phyloP scores from a whole-genome alignment of 2,113 vertebrate genomes.

The Pantherophis guttatus region DNA sequence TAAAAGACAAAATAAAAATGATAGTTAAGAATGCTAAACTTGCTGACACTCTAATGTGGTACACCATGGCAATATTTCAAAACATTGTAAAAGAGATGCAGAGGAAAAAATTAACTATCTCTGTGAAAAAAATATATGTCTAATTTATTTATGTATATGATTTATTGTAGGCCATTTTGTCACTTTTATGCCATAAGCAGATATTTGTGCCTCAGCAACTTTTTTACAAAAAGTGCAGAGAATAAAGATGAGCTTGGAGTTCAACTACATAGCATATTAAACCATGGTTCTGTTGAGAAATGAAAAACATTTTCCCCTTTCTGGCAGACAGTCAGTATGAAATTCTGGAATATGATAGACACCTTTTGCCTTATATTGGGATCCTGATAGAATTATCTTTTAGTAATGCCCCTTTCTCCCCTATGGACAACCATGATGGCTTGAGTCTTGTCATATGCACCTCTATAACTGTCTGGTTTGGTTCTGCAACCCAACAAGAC shows the following conservation, averaged over 20 bases:
- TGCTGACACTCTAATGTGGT: not conserved
- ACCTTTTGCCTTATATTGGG: not conserved
- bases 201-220: not conserved
- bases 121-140: not conserved
- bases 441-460: too few species aligned
- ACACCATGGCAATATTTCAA: conserved; percentile 16
- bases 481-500: too few species aligned
- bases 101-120: not conserved
- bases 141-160: not conserved
- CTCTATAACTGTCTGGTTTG: too few species aligned
- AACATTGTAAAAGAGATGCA: not conserved
- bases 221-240: not conserved
- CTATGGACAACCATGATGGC: not conserved
- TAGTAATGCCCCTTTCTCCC: not conserved
- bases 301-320: not conserved
- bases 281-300: not conserved
- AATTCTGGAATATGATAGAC: not conserved
- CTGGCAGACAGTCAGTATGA: not conserved
- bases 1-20: not conserved
- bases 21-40: not conserved
- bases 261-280: not conserved
- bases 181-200: not conserved
- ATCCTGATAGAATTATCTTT: not conserved
- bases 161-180: not conserved
- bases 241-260: not conserved